phyloP scores from a whole-genome alignment of 2,888 invertebrate genomes.

The Drosophila hamatofila region DNA sequence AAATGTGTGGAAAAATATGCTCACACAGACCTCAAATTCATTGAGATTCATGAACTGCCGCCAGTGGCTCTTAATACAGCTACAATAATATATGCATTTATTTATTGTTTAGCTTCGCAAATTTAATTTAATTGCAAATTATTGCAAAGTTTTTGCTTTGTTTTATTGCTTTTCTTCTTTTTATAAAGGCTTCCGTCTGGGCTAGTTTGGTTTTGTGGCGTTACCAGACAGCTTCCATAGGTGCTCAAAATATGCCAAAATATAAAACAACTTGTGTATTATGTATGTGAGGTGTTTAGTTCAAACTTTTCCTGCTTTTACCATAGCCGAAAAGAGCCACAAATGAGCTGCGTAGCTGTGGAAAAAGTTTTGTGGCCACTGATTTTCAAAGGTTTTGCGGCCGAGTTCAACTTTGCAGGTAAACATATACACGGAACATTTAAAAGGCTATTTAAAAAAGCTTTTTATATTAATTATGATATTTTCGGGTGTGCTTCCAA shows the following conservation, averaged over 20 bases:
- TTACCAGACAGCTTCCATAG: background rate
- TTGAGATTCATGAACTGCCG: slow-evolving; percentile 61
- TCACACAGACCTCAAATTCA: slow-evolving; percentile 19
- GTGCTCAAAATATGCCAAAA: slow-evolving; percentile 34
- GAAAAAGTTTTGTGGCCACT: slow-evolving; percentile 42
- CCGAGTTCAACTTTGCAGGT: slow-evolving; percentile 9
- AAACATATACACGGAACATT: background rate
- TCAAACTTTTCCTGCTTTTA: slow-evolving; percentile 1
- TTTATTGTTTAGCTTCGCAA: slow-evolving; percentile 53
- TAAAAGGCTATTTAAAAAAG: background rate
- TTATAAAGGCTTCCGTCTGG: slow-evolving; percentile 26
- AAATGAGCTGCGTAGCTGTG: slow-evolving; percentile 41
- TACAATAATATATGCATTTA: slow-evolving; percentile 37
- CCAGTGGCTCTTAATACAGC: background rate
- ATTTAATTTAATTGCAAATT: slow-evolving; percentile 69
- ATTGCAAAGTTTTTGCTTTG: slow-evolving; percentile 19
- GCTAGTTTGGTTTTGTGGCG: slow-evolving; percentile 31
- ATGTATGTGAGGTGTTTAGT: slow-evolving; percentile 17
- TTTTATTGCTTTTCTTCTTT: background rate
- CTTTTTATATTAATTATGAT: background rate
- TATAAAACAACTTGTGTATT: slow-evolving; percentile 25
- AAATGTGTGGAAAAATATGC: slow-evolving; percentile 18
- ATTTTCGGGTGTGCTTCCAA: background rate
- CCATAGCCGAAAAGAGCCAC: background rate
- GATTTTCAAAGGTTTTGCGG: slow-evolving; percentile 46